Evolutionary conservation across 2,797 vertebrate genomes (phyloP).

Genomic region (Crax fasciolata): DNA sequence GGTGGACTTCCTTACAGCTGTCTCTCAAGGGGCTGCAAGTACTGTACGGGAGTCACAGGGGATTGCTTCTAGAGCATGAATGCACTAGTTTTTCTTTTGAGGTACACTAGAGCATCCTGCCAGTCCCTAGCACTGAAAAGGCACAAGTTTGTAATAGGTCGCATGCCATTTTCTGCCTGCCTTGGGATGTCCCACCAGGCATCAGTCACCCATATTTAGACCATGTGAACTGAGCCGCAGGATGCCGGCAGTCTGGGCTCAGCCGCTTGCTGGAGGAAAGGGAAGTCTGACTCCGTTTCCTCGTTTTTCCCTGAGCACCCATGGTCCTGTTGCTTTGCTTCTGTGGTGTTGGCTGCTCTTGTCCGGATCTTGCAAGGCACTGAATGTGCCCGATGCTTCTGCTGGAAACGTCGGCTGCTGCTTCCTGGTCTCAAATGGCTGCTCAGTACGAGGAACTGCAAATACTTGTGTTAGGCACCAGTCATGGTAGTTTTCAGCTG

Average conservation of each 20-base stretch:
- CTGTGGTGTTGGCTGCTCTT: background rate
- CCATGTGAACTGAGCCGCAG: background rate
- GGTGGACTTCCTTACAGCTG: background rate
- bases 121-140: background rate
- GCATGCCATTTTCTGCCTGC: background rate
- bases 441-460: background rate
- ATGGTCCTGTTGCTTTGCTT: background rate
- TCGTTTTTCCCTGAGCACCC: constrained; percentile 38
- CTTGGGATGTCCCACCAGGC: background rate
- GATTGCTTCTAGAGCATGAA: background rate
- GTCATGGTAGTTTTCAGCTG: background rate
- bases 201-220: background rate
- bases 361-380: background rate
- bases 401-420: background rate
- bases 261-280: background rate
- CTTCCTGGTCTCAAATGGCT: background rate
- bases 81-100: too few relatives aligned
- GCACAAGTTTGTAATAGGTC: background rate
- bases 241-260: background rate
- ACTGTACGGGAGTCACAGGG: background rate
- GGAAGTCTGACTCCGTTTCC: constrained; percentile 54
- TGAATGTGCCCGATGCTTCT: background rate
- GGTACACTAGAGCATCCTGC: background rate
- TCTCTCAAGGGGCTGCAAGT: too few relatives aligned
- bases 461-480: background rate